Conservation (phyloP, 2,797 vertebrate genomes). For the Gouania willdenowi region DNA sequence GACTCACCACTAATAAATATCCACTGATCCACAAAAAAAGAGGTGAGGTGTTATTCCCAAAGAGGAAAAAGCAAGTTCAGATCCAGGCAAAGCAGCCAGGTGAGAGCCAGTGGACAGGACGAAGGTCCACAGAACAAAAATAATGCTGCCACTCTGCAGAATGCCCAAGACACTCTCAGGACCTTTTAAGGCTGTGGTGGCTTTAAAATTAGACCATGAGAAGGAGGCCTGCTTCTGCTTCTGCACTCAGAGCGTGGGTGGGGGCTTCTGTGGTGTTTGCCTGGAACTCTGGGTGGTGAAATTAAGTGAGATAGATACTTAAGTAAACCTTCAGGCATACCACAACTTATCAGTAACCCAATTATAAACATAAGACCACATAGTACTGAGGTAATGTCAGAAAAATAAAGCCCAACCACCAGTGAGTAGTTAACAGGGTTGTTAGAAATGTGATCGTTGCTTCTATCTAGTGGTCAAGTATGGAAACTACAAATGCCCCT, state of each 20-base stretch:
- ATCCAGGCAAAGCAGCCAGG: constrained; percentile 72
- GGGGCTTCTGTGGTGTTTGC: too few species aligned
- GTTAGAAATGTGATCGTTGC: not conserved
- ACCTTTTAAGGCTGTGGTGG: constrained; percentile 93
- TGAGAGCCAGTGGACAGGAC: constrained; percentile 77
- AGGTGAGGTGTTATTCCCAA: constrained; percentile 64
- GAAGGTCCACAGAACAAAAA: constrained; percentile 88
- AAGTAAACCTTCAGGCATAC: too few species aligned
- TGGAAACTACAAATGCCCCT: not conserved
- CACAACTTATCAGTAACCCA: too few species aligned
- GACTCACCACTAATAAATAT: constrained; percentile 78
- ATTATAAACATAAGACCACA: too few species aligned
- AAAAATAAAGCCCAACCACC: too few species aligned
- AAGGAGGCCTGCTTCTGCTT: too few species aligned
- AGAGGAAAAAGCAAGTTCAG: constrained; percentile 55
- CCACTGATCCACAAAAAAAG: constrained; percentile 25
- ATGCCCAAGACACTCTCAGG: constrained; percentile 83
- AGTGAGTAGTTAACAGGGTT: not conserved
- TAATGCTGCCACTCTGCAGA: constrained; percentile 94
- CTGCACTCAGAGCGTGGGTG: too few species aligned
- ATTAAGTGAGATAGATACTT: too few species aligned
- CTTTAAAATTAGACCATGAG: constrained; percentile 91
- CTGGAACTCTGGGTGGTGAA: too few species aligned
- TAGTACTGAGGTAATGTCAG: too few species aligned
- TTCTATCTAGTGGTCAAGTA: constrained; percentile 24